Evolutionary conservation across 2,888 invertebrate genomes (phyloP).

Genomic region (Tetragnatha montana): DNA sequence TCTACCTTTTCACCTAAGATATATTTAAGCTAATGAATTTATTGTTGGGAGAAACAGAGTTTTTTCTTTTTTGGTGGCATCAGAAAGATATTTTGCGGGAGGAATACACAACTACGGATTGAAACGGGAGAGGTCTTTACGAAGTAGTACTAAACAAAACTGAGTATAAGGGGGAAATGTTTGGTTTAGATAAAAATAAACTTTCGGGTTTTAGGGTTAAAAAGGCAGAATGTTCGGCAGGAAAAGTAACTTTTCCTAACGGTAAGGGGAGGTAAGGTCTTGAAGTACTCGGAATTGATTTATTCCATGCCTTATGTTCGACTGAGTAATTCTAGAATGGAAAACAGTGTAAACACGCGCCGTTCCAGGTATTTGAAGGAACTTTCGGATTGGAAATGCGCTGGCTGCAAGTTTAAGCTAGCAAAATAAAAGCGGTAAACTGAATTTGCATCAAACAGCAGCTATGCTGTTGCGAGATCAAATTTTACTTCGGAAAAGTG

Average conservation of each 20-base stretch:
- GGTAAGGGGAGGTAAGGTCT: neutral
- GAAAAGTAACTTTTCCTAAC: neutral
- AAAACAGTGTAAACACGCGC: neutral
- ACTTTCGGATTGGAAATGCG: neutral
- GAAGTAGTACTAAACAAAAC: slow-evolving; percentile 1
- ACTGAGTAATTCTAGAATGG: slow-evolving; percentile 6
- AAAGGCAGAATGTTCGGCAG: neutral
- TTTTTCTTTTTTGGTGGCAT: neutral
- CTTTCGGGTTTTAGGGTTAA: neutral
- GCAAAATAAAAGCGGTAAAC: neutral
- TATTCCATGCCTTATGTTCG: neutral
- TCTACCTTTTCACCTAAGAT: neutral
- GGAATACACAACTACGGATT: neutral
- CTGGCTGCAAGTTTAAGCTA: neutral
- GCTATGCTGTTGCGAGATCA: neutral
- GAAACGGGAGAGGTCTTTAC: neutral
- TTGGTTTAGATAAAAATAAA: slow-evolving; percentile 4
- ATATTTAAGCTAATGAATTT: neutral
- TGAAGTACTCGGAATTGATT: slow-evolving; percentile 19
- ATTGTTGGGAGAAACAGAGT: neutral
- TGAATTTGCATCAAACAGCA: slow-evolving; percentile 3
- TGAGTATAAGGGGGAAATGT: neutral
- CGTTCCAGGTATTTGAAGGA: neutral
- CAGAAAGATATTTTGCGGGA: neutral
- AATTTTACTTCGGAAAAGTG: neutral